A percentile compares a stretch with the other conserved stretches of the same genome.
Conservation (phyloP, 1,140 invertebrate genomes). For the Globodera rostochiensis region DNA sequence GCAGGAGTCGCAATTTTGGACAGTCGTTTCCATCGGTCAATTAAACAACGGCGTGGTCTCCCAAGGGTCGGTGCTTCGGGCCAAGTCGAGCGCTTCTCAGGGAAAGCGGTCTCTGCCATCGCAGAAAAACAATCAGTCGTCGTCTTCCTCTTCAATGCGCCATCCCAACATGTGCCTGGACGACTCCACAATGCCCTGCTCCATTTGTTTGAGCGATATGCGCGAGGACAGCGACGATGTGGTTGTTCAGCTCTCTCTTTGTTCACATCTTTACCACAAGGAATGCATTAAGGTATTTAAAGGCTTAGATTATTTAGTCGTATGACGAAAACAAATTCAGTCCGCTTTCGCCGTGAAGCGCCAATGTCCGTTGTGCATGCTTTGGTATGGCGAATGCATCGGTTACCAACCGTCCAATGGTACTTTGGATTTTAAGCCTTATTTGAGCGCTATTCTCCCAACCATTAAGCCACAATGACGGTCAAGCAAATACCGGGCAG, state of each 20-base stretch:
- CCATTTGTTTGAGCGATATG: conserved; percentile 40
- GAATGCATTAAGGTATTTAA: conserved; percentile 35
- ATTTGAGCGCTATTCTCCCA: neutral
- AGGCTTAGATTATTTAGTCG: neutral
- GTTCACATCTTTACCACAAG: conserved; percentile 39
- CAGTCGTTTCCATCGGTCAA: neutral
- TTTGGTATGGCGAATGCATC: conserved; percentile 35
- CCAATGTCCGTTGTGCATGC: conserved; percentile 44
- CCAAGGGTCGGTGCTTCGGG: neutral
- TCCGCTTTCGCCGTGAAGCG: conserved; percentile 38
- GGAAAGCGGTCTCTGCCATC: neutral
- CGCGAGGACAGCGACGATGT: conserved; percentile 7
- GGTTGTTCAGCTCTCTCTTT: conserved; percentile 32
- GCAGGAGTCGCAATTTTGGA: neutral
- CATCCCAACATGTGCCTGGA: conserved; percentile 5
- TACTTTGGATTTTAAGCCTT: neutral
- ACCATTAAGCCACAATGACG: conserved; percentile 28
- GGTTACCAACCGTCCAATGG: conserved; percentile 40
- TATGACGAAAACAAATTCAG: conserved; percentile 23
- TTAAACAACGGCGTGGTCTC: neutral
- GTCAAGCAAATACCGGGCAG: conserved; percentile 27
- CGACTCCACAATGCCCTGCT: conserved; percentile 34
- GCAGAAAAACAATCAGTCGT: neutral
- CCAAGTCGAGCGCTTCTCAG: neutral
- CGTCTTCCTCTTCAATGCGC: neutral